These are phyloP conservation scores for Thecophora atra DNA, from an alignment of 2,888 invertebrate genomes.

Conservation along the genomic window DNA sequence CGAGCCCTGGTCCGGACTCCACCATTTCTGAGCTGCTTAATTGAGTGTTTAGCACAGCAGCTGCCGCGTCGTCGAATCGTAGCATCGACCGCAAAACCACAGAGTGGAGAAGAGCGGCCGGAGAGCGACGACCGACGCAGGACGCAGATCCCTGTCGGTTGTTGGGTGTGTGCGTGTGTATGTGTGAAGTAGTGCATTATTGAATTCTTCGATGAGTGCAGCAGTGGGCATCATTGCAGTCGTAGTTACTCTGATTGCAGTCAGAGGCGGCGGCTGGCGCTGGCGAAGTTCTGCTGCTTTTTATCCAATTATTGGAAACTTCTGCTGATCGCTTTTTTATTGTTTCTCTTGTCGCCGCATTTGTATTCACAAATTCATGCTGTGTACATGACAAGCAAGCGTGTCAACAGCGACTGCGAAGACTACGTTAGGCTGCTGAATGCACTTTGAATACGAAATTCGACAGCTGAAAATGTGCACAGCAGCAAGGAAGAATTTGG, in stretches of 20 bases:
- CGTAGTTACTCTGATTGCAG: too few species aligned
- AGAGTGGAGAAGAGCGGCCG: neutral
- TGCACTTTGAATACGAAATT: conserved; percentile 21
- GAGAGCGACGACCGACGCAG: too few species aligned
- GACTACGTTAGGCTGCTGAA: too few species aligned
- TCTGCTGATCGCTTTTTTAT: conserved; percentile 5
- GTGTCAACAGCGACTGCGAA: too few species aligned
- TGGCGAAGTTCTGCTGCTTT: conserved; percentile 3
- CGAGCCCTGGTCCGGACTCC: neutral
- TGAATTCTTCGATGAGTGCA: conserved; percentile 4
- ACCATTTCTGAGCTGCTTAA: conserved; percentile 18
- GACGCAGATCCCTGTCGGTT: too few species aligned
- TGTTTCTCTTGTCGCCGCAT: neutral
- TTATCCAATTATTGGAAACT: conserved; percentile 21
- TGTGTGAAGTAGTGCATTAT: neutral
- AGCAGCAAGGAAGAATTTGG: neutral
- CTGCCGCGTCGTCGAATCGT: too few species aligned
- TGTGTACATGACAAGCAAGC: conserved; percentile 12
- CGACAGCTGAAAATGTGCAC: conserved; percentile 12
- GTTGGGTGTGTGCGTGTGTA: neutral
- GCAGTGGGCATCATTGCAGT: neutral
- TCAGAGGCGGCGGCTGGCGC: too few species aligned
- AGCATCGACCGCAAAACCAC: conserved; percentile 4
- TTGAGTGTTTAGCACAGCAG: conserved; percentile 24
- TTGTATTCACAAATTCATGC: conserved; percentile 14